Base-by-base conservation (phyloP, 1,140 invertebrate genomes). In the Parasteatoda tepidariorum region DNA sequence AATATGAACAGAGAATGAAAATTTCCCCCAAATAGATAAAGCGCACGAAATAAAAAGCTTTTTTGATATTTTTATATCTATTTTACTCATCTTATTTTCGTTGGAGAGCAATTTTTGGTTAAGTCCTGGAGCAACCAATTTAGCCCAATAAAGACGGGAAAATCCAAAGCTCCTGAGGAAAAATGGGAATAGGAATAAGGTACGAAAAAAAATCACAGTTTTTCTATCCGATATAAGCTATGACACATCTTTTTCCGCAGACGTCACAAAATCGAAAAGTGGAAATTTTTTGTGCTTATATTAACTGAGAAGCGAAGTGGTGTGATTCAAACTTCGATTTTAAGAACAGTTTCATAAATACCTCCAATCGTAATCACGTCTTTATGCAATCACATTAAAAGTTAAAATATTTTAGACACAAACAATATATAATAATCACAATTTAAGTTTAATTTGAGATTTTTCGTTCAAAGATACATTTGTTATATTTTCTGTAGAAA, bases 161-260 rank as follows among this genome's bases (percentile, higher is more conserved):
- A 78, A 24, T 61, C 74, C 26, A 2, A 26, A 48, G 38, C 22
- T 30, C 15, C 74, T n/a, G 18, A 13, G 24, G 30, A 55, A 78
- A 78, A 78, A 78, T 78, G 74, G 74, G 38, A 54, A 66, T 9
- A 18, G 18, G 18, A 48, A 48, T 48, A 48, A 41, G 3, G 41
- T 7, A 75, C 26, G n/a, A 30, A 74, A 74, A 74, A 75, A 41
- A 34, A 34, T 24, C 5, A 15, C 33, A 30, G 38, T 75, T 75
- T 78, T 74, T 28, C 71, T 64, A 13, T 18, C 4, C 11, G 33
- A 74, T 54, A 38, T 38, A 30, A 7, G 61, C 57, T 78, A 66
- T 78, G 74, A 78, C 74, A 78, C 74, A 78, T 78, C 74, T 78
- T 66, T 78, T 78, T 78, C 61, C 61, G 34, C 41, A 55, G 74